Evolutionary conservation across 2,113 vertebrate genomes (phyloP).

Genomic region (Neoarius graeffei): DNA sequence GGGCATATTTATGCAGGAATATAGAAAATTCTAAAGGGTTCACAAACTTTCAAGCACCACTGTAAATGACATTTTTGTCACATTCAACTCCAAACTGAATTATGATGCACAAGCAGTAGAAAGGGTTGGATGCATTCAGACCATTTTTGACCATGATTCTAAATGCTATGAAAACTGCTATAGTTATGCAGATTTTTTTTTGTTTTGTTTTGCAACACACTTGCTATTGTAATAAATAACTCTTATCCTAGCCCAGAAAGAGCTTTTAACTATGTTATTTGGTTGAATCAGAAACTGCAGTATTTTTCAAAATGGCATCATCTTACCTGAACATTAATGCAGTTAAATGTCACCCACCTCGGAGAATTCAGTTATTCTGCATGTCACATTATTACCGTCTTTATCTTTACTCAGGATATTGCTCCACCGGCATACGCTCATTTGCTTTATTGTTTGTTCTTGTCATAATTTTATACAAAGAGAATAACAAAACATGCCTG

Average conservation of each 20-base stretch:
- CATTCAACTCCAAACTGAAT: too few species aligned
- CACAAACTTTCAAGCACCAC: too few species aligned
- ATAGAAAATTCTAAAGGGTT: too few species aligned
- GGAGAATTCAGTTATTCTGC: conserved; percentile 32
- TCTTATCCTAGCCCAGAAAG: neutral
- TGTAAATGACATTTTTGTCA: too few species aligned
- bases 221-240: neutral
- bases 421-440: neutral
- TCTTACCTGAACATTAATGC: conserved; percentile 20
- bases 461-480: conserved; percentile 16
- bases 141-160: too few species aligned
- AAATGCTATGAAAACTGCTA: too few species aligned
- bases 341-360: conserved; percentile 44
- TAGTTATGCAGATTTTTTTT: too few species aligned
- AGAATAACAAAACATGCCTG: neutral
- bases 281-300: conserved; percentile 13
- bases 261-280: conserved; percentile 32
- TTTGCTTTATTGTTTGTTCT: neutral
- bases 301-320: conserved; percentile 22
- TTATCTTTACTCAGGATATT: neutral
- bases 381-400: neutral
- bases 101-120: too few species aligned
- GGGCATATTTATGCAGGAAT: too few species aligned
- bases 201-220: neutral
- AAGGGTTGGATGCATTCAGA: too few species aligned